Evolutionary conservation across 2,888 invertebrate genomes (phyloP).

Genomic region (Leucophenga montana): DNA sequence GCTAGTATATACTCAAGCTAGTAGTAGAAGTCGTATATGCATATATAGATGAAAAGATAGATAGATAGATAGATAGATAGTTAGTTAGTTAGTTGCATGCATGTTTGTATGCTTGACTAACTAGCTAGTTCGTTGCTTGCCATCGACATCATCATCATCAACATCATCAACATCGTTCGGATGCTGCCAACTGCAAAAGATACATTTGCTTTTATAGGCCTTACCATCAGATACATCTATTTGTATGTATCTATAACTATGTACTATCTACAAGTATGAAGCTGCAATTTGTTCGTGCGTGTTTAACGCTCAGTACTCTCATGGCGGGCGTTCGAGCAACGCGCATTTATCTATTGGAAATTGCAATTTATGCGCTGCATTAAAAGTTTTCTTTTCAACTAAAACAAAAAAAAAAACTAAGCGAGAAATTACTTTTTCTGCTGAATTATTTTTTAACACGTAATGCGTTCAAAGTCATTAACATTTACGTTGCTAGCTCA

Average conservation of each 20-base stretch:
- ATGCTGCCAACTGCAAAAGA: constrained; percentile 3
- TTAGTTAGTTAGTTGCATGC: not conserved
- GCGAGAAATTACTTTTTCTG: not conserved
- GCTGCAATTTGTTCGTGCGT: constrained; percentile 61
- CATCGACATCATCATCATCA: too few relatives aligned
- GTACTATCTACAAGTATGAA: constrained; percentile 29
- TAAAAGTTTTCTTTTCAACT: not conserved
- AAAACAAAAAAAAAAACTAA: not conserved
- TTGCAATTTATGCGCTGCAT: constrained; percentile 19
- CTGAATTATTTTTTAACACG: constrained; percentile 6
- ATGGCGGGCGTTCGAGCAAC: not conserved
- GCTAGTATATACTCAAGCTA: too few relatives aligned
- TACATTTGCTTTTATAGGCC: too few relatives aligned
- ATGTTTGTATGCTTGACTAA: constrained; percentile 44
- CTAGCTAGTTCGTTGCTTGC: constrained; percentile 37
- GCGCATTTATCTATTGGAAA: constrained; percentile 13
- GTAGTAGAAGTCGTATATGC: too few relatives aligned
- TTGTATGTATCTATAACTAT: not conserved
- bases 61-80: not conserved
- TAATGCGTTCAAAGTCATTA: constrained; percentile 23
- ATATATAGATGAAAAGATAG: not conserved
- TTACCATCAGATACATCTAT: not conserved
- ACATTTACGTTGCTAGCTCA: constrained; percentile 2
- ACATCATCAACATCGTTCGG: not conserved
- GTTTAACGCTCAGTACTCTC: constrained; percentile 51